Conservation (phyloP, 2,888 invertebrate genomes). For the Perizoma affinitatum region DNA sequence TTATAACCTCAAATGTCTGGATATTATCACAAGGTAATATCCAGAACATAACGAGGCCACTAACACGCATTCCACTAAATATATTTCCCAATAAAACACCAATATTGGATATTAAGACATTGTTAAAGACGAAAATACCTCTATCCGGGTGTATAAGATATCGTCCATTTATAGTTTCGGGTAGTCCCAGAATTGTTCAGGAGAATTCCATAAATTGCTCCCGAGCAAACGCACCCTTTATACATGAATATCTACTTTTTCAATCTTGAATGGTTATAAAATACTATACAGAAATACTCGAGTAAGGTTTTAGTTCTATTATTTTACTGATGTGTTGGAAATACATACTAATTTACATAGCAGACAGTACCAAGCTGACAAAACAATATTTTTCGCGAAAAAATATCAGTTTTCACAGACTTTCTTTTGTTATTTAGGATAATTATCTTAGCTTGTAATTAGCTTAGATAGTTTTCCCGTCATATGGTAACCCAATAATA, state of each 20-base stretch:
- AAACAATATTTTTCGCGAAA: too few species aligned
- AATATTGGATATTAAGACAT: slow-evolving; percentile 45
- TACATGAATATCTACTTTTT: slow-evolving; percentile 10
- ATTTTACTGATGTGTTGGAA: too few species aligned
- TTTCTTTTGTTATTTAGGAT: too few species aligned
- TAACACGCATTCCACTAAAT: slow-evolving; percentile 37
- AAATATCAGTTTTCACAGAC: too few species aligned
- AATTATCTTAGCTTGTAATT: too few species aligned
- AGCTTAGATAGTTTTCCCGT: too few species aligned
- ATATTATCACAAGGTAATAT: slow-evolving; percentile 12
- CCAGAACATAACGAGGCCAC: slow-evolving; percentile 9
- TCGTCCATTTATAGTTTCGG: slow-evolving; percentile 39
- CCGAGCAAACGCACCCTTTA: slow-evolving; percentile 12
- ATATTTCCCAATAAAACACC: slow-evolving; percentile 39
- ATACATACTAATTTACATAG: too few species aligned
- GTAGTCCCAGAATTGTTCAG: slow-evolving; percentile 32
- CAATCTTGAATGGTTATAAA: slow-evolving; percentile 6
- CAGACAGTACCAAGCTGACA: too few species aligned
- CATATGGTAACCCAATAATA: too few species aligned
- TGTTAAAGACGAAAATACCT: slow-evolving; percentile 43
- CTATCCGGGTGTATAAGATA: slow-evolving; percentile 30
- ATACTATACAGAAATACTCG: not conserved
- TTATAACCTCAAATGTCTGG: not conserved
- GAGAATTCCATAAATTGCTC: slow-evolving; percentile 39
- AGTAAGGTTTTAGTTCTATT: not conserved